Evolutionary conservation across 2,113 vertebrate genomes (phyloP).

Genomic region (Callipepla squamata): DNA sequence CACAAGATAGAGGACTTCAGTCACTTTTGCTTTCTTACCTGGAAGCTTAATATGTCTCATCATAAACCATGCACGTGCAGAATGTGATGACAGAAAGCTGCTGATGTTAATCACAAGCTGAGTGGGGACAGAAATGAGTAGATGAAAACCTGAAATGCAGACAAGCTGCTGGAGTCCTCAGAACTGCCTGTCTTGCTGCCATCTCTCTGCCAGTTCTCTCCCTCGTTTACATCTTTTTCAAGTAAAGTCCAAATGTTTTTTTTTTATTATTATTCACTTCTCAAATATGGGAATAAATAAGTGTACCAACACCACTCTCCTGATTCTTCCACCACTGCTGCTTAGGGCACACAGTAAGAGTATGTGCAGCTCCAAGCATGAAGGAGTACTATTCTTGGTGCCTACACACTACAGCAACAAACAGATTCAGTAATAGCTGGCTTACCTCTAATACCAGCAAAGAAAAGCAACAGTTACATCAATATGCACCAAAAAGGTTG

Average conservation of each 20-base stretch:
- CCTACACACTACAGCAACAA: neutral
- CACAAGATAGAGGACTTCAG: neutral
- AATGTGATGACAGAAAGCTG: neutral
- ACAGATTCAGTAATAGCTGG: rapidly evolving
- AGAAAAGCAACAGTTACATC: neutral
- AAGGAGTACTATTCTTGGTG: neutral
- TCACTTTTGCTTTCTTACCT: neutral
- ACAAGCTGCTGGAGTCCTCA: neutral
- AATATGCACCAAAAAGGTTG: neutral
- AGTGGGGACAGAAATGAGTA: neutral
- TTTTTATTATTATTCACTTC: neutral
- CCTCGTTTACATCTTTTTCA: neutral
- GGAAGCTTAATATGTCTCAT: neutral
- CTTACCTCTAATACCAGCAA: neutral
- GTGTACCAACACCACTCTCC: neutral
- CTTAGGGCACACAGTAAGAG: rapidly evolving
- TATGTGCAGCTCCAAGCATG: rapidly evolving
- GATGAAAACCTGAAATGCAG: neutral
- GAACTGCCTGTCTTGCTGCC: neutral
- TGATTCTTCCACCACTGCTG: neutral
- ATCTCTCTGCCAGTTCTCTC: neutral
- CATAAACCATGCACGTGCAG: neutral
- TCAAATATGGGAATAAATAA: no score
- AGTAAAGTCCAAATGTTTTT: neutral
- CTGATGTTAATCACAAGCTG: neutral